These are phyloP conservation scores for Drosophila siamana DNA, from an alignment of 2,888 invertebrate genomes.

Conservation along the genomic window DNA sequence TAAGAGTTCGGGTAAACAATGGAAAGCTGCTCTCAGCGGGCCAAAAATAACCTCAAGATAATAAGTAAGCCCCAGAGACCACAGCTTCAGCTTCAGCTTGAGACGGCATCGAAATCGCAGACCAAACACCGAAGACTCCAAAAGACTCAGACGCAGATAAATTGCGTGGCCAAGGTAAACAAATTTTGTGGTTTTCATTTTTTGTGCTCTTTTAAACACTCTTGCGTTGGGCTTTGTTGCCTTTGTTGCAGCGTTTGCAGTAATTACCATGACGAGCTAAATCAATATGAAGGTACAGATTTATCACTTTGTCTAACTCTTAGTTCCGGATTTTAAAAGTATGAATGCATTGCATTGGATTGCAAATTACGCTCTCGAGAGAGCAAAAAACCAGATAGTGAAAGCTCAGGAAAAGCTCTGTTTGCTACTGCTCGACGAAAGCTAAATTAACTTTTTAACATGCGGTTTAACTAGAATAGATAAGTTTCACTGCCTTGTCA, in stretches of 20 bases:
- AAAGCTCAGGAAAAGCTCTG: too few species aligned
- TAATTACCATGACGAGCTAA: constrained; percentile 22
- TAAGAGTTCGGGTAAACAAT: constrained; percentile 51
- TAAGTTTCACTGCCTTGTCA: background rate
- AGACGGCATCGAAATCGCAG: background rate
- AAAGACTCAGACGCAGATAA: constrained; percentile 47
- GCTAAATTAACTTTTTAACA: too few species aligned
- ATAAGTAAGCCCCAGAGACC: constrained; percentile 34
- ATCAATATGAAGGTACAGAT: constrained; percentile 4
- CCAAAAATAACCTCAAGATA: constrained; percentile 56
- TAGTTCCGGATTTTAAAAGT: constrained; percentile 1
- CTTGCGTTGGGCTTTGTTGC: constrained; percentile 29
- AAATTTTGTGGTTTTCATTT: constrained; percentile 34
- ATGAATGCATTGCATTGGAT: too few species aligned
- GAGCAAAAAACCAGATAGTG: too few species aligned
- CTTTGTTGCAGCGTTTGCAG: constrained; percentile 27
- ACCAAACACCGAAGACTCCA: constrained; percentile 3
- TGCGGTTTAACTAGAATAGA: too few species aligned
- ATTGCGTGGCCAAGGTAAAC: constrained; percentile 62
- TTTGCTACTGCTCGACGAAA: too few species aligned
- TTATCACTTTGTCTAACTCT: background rate
- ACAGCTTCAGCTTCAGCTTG: background rate
- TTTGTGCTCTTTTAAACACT: constrained; percentile 15
- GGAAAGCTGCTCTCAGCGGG: constrained; percentile 42
- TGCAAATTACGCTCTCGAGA: too few species aligned